Conservation (phyloP, 2,113 vertebrate species). For the Halcyon malimbica region DNA sequence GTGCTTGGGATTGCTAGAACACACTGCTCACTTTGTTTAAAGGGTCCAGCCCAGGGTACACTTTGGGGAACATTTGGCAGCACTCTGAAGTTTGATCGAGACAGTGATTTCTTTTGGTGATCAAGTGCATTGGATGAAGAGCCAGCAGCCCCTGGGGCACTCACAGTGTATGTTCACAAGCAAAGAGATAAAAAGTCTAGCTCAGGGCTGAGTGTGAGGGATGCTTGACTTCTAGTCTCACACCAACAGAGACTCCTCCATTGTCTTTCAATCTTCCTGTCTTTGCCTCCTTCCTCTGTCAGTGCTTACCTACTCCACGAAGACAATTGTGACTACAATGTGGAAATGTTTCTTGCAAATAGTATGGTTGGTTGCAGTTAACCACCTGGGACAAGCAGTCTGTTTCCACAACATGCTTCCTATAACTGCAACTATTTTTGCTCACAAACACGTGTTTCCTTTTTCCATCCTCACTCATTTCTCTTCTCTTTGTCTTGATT, state of each 20-base stretch:
- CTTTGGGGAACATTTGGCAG: background rate
- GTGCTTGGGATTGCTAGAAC: background rate
- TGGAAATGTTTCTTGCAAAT: background rate
- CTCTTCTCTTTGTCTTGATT: background rate
- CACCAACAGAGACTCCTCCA: background rate
- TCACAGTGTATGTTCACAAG: background rate
- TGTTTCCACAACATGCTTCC: conserved; percentile 44
- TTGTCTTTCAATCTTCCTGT: background rate
- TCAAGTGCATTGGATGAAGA: background rate
- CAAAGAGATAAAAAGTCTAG: accelerated
- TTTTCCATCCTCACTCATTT: conserved; percentile 46
- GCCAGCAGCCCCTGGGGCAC: background rate
- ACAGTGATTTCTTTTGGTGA: background rate
- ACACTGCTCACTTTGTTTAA: background rate
- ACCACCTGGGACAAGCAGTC: conserved; percentile 27
- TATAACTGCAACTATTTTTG: conserved; percentile 41
- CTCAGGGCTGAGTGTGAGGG: accelerated
- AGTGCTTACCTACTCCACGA: background rate
- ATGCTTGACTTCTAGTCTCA: background rate
- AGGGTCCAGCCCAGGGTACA: background rate
- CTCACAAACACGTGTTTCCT: conserved; percentile 54
- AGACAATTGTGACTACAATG: background rate
- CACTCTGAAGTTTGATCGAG: background rate
- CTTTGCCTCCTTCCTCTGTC: background rate
- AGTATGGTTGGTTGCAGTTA: background rate